Evolutionary conservation across 2,888 invertebrate genomes (phyloP).

Genomic region (Fragum sueziense): DNA sequence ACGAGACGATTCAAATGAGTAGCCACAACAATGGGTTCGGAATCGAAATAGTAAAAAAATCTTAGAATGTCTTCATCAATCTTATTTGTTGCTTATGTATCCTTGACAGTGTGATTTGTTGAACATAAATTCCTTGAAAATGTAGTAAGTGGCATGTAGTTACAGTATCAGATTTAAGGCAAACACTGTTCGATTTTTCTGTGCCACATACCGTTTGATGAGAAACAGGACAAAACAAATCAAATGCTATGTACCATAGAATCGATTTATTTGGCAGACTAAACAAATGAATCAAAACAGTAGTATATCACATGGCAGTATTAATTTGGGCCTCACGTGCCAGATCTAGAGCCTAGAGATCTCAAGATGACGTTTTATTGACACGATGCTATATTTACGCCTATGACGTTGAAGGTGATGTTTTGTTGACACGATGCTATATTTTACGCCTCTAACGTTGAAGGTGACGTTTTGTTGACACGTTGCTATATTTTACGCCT

Average conservation of each 20-base stretch:
- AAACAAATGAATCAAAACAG: constrained; percentile 18
- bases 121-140: too few relatives aligned
- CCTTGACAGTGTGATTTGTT: too few relatives aligned
- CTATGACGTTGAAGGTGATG: not conserved
- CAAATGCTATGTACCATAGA: not conserved
- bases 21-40: too few relatives aligned
- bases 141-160: too few relatives aligned
- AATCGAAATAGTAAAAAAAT: too few relatives aligned
- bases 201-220: not conserved
- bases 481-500: not conserved
- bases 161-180: too few relatives aligned
- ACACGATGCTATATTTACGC: constrained; percentile 1
- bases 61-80: too few relatives aligned
- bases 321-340: constrained; percentile 13
- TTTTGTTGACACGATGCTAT: too few relatives aligned
- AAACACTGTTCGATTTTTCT: too few relatives aligned
- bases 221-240: constrained; percentile 8
- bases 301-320: constrained; percentile 18
- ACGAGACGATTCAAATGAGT: too few relatives aligned
- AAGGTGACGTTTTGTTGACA: not conserved
- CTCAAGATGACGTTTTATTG: constrained; percentile 11
- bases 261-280: constrained; percentile 7
- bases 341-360: not conserved
- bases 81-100: too few relatives aligned
- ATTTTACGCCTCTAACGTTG: not conserved